Evolutionary conservation across 1,140 invertebrate species (phyloP), one percentile per base, ranked within the genome.

Genomic region (Uloborus diversus): DNA sequence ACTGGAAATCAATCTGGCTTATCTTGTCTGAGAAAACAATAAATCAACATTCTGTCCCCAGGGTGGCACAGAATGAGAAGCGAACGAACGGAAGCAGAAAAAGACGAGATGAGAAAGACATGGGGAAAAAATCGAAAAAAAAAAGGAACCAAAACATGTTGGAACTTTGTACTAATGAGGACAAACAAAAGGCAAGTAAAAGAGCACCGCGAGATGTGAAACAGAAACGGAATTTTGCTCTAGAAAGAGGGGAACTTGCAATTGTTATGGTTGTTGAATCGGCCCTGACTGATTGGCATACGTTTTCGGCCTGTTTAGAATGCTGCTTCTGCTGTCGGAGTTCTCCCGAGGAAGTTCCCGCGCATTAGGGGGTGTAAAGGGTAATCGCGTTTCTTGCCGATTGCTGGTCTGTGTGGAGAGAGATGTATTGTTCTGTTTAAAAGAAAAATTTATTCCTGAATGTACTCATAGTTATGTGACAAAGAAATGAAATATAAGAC

Each of bases 21-120:
- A 75, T 75, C 59, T 62, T 75, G 70, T 75, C 70, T 75, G 33
- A 64, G 30, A 64, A 75, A 75, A 75, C 57, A 75, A 75, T 75
- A 75, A 75, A 75, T 75, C 70, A 75, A 75, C 70, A 75, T 75
- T 51, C 25, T 75, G 70, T 28, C 53, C 61, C 25, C 61, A 33
- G 69, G 42, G n/a, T n/a, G 57, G 53, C 69, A 71, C 35, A 33
- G 32, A 71, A 59, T 71, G 53, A 71, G 53, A 59, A 71, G 53
- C 0, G 28, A 71, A 59, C 25, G 56, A 71, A 71, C 32, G 9
- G 13, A n/a, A 49, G 47, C 30, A 33, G 20, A 14, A 28, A 27
- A 42, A 30, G 42, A 35, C 13, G 28, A 37, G 23, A 23, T 27
- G 32, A 35, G 11, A 30, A 5, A 69, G 27, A 20, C 32, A 28